A percentile compares a stretch with the other conserved stretches of the same genome.
Conservation (phyloP, 2,797 vertebrate species). For the Falco biarmicus region DNA sequence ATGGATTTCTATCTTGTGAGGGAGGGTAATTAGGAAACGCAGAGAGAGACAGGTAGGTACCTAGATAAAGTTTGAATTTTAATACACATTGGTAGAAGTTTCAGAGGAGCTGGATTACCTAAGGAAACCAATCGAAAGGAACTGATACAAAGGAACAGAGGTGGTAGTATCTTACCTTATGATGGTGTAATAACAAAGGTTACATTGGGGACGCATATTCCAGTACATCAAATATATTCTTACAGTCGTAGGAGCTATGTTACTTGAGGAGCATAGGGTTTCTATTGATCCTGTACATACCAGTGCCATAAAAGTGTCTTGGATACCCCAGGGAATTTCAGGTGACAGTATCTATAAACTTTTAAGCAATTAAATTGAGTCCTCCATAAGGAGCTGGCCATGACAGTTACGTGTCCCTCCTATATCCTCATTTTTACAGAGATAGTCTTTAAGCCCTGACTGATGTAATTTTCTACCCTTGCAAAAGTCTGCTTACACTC, state of each 20-base stretch:
- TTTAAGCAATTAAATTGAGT: background rate
- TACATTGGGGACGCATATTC: fast-evolving
- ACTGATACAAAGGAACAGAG: background rate
- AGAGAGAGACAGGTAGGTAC: background rate
- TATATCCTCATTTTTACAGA: background rate
- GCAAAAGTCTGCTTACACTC: background rate
- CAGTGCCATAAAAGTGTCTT: background rate
- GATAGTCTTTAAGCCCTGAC: background rate
- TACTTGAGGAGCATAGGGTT: background rate
- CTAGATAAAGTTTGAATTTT: background rate
- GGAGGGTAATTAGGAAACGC: background rate
- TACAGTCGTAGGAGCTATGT: background rate
- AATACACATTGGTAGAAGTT: background rate
- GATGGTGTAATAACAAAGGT: background rate
- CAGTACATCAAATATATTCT: background rate
- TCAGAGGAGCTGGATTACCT: background rate
- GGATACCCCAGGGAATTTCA: background rate
- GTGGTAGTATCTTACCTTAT: background rate
- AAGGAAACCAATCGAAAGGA: background rate
- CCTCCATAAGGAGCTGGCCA: fast-evolving
- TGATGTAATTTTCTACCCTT: background rate
- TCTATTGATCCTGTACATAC: background rate
- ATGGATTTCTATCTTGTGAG: background rate
- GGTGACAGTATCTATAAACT: background rate
- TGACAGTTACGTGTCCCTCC: background rate